Base-by-base conservation (phyloP, 1,140 invertebrate species). In the Achroia grisella region DNA sequence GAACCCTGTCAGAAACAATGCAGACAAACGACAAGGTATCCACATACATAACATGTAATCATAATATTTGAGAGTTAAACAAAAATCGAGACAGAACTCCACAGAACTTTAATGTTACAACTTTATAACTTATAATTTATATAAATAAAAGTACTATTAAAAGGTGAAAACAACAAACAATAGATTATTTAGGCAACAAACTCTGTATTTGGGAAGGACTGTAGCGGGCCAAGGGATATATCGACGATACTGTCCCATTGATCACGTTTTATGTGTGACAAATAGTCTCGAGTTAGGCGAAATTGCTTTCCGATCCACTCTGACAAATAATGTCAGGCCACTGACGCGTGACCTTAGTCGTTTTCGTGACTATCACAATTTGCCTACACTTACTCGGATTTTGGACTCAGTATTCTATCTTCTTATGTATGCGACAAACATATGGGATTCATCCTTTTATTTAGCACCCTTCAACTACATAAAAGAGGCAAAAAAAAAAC, bases 181-280 rank as follows among this genome's bases (percentile, higher is more conserved):
- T n/a, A n/a, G n/a, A n/a, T n/a, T n/a, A n/a, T n/a, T n/a, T n/a
- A n/a, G n/a, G n/a, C n/a, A n/a, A n/a, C n/a, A n/a, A n/a, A n/a
- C 17, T 23, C 6, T n/a, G 13, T 9, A 11, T 44, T 35, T 45
- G 14, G 12, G 10, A 10, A 13, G 12, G 10, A 10, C 45, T 33
- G 17, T 35, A 28, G 33, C 40, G 41, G 52, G 30, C 33, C 34
- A 17, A 36, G 46, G 62, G 51, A 54, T 71, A 62, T 74, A 70
- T 62, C 56, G 59, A 51, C 59, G 60, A 51, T 61, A 63, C 65
- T 45, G 23, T 44, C 39, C 62, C 62, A 79, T 79, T 69, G 53
- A 77, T 82, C 78, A 77, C 70, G 69, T 79, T 80, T 71, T 81
- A 73, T 79, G 69, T 73, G 76, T 84, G 80, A 84, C 76, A 81